phyloP scores from a whole-genome alignment of 2,888 invertebrate genomes.

The Cephus pygmeus region DNA sequence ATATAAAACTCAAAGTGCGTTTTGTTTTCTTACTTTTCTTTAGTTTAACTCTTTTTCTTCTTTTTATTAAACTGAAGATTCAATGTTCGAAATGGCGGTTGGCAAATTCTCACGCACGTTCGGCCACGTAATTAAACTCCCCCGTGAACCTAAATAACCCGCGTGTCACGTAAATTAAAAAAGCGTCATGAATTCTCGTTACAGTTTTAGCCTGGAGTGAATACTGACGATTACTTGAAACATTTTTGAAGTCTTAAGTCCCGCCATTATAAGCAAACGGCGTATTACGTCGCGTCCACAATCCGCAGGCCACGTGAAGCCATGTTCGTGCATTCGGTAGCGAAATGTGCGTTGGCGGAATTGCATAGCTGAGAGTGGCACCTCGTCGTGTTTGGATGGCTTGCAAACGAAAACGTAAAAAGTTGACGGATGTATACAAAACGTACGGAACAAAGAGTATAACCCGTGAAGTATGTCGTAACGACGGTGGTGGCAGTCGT shows the following conservation, averaged over 20 bases:
- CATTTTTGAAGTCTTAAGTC: not conserved
- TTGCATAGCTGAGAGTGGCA: not conserved
- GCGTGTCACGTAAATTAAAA: too few relatives aligned
- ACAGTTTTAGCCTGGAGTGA: not conserved
- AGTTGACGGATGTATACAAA: constrained; percentile 37
- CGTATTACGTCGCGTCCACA: not conserved
- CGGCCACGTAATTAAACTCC: not conserved
- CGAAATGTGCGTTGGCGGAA: not conserved
- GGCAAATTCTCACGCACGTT: not conserved
- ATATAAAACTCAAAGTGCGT: not conserved
- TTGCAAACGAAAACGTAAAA: constrained; percentile 62
- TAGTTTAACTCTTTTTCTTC: not conserved
- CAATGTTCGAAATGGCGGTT: not conserved
- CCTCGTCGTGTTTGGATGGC: constrained; percentile 51
- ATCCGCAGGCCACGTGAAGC: not conserved
- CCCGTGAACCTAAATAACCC: too few relatives aligned
- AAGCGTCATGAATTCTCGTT: not conserved
- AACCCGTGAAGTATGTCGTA: not conserved
- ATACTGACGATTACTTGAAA: not conserved
- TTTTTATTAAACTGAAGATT: not conserved
- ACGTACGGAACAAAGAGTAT: not conserved
- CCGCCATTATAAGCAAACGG: not conserved
- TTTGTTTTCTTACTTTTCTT: not conserved
- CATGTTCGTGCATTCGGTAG: not conserved
- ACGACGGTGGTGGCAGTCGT: not conserved